Base-by-base conservation (phyloP, 1,140 invertebrate species). In the Arctopsyche grandis region DNA sequence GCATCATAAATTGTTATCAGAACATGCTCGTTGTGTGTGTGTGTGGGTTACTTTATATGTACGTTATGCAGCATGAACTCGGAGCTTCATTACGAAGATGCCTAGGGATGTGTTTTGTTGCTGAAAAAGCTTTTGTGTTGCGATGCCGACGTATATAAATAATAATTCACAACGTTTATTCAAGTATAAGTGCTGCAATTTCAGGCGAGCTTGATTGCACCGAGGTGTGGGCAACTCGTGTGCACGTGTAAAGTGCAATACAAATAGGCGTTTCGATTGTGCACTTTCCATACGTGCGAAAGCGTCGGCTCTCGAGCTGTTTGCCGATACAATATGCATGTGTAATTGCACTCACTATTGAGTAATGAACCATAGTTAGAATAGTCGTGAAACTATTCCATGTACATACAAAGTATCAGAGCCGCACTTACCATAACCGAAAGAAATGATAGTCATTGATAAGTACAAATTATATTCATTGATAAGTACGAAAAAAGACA, bases 191-290 rank as follows among this genome's bases (percentile, higher is more conserved):
- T 80, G 77, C 75, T 43, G 46, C 29, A 60, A 58, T 76, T 77
- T 58, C 46, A 74, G 63, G 16, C 10, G 16, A 19, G 22, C 56
- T 73, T 77, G 75, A 80, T 80, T 80, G 79, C 75, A 29, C 24
- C 74, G 69, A 77, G 75, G 79, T 80, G 79, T 80, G 79, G 79
- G 79, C 29, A 48, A 44, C 26, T 10, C 22, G 66, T 70, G 63
- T 70, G 69, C 52, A 44, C 63, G 78, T 58, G 29, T 24, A 22
- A 69, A 69, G 22, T 69, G 76, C 76, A 52, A 26, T 14, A 63
- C 76, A 24, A 38, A 60, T 66, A 66, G 63, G 63, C 21, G 52
- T 38, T 38, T 38, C 29, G 29, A 38, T 38, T 38, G 52, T 66
- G 63, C 63, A 24, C 24, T 66, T 21, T 66, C 16, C 63, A 66